Percentiles rank a stretch among this genome's conserved stretches.
phyloP scores from a whole-genome alignment of 1,140 invertebrate genomes.

The Drosophila saltans region DNA sequence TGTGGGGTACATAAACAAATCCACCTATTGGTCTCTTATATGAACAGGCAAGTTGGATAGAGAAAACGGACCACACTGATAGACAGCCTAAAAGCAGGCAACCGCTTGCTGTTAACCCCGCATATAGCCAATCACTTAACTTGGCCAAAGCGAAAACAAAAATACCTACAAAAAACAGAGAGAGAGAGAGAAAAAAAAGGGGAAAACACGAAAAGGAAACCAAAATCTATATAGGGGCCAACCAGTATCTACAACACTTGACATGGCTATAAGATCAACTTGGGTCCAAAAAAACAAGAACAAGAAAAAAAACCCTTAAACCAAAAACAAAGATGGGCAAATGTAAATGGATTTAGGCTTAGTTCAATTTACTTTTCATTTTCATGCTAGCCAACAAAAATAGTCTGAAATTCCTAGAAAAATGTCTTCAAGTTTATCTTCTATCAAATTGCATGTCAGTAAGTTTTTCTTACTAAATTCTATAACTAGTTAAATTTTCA shows the following conservation, averaged over 20 bases:
- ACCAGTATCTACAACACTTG: slow-evolving; percentile 3
- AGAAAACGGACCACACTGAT: neutral
- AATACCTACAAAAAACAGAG: slow-evolving; percentile 16
- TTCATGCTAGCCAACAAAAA: neutral
- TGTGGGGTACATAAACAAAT: slow-evolving; percentile 24
- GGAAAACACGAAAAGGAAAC: neutral
- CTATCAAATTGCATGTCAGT: too few species aligned
- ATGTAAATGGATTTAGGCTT: neutral
- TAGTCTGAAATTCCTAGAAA: neutral
- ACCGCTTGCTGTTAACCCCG: slow-evolving; percentile 22
- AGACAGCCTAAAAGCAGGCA: slow-evolving; percentile 13
- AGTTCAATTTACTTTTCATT: slow-evolving; percentile 1
- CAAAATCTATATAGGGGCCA: neutral
- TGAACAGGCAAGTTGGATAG: neutral
- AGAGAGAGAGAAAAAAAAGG: neutral
- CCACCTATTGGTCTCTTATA: slow-evolving; percentile 18
- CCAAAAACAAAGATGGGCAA: neutral
- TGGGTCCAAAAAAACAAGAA: too few species aligned
- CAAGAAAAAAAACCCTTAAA: neutral
- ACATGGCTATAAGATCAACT: slow-evolving; percentile 3
- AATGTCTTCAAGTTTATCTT: too few species aligned
- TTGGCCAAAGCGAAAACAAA: slow-evolving; percentile 17
- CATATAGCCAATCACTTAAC: slow-evolving; percentile 47
- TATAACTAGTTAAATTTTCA: neutral
- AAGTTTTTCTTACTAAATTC: too few species aligned